Base-by-base conservation (phyloP, 2,797 vertebrate species). In the Cryptoblepharus egeriae region DNA sequence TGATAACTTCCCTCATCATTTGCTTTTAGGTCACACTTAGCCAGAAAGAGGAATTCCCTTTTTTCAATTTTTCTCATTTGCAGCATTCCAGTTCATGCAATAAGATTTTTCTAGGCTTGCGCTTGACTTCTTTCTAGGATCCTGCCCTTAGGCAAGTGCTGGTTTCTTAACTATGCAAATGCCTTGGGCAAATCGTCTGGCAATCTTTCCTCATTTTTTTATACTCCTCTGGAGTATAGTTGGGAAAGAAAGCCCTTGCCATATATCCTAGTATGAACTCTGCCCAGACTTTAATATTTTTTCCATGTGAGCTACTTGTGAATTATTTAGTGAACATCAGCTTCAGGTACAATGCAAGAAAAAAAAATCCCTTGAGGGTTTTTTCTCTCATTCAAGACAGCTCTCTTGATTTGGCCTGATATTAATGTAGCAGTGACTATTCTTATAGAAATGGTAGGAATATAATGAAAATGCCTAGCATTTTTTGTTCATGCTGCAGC, bases 121-220 rank as follows among this genome's bases (percentile, higher is more conserved):
- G 15, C 8, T 78, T 73, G 22, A 16, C 61, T 35, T 65, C 11
- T 64, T 80, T 55, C 28, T 15, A 45, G 87, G 84, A 86, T 88
- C 87, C 85, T 89, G 88, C 87, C 87, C 63, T 45, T 87, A 86
- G 83, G 85, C 85, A 87, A 90, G 74, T 87, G 85, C 83, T 83
- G 88, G 80, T 85, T 85, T 79, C 81, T 71, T 74, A 79, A 26
- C 26, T 87, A 87, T 84, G 39, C 75, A 57, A 42, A 85, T 79
- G 79, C 65, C 73, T 16, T 60, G 10, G 16, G n/a, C n/a, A 68
- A 45, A 74, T 84, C 22, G 35, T 24, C 55, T 84, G 24, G 70
- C 61, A 39, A 39, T 42, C 35, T 60, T 63, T 77, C 35, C 65
- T 61, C n/a, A 32, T 78, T 63, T 79, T 30, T 35, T 30, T 39